These are phyloP conservation scores for Ctenopoma kingsleyae DNA, from an alignment of 2,797 vertebrate genomes.

Conservation along the genomic window DNA sequence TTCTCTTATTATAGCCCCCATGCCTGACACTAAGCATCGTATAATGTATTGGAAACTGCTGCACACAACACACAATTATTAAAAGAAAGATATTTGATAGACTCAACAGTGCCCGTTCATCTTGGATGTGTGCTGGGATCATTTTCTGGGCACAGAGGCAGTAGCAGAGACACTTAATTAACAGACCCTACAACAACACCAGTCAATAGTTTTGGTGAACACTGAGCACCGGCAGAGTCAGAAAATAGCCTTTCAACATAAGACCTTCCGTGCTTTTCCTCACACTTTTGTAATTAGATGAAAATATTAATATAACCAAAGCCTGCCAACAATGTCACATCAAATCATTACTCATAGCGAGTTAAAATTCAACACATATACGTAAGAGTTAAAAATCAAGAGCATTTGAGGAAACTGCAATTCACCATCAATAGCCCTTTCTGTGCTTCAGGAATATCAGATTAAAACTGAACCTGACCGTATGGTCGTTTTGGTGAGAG, in stretches of 20 bases:
- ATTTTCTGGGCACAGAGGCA: constrained; percentile 62
- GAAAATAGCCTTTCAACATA: constrained; percentile 40
- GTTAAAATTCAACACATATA: constrained; percentile 52
- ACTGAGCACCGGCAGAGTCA: constrained; percentile 49
- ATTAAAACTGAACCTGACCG: constrained; percentile 36
- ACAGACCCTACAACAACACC: constrained; percentile 60
- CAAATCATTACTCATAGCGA: constrained; percentile 40
- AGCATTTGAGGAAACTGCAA: constrained; percentile 45
- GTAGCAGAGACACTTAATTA: constrained; percentile 75
- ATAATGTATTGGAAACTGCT: constrained; percentile 78
- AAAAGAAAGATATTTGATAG: constrained; percentile 79
- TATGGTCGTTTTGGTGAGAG: constrained; percentile 31
- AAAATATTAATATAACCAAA: constrained; percentile 41
- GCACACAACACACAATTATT: constrained; percentile 74
- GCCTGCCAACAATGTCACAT: constrained; percentile 33
- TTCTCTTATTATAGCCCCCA: constrained; percentile 75
- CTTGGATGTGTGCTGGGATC: constrained; percentile 71
- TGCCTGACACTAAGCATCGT: constrained; percentile 80
- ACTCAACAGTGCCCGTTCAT: constrained; percentile 60
- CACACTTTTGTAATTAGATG: constrained; percentile 51
- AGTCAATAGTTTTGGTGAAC: constrained; percentile 66
- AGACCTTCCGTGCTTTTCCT: constrained; percentile 33
- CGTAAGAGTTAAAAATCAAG: constrained; percentile 44
- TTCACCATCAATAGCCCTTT: constrained; percentile 38
- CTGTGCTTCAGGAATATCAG: constrained; percentile 34